Base-by-base conservation (phyloP, 1,140 invertebrate genomes). In the Augochlora pura region DNA sequence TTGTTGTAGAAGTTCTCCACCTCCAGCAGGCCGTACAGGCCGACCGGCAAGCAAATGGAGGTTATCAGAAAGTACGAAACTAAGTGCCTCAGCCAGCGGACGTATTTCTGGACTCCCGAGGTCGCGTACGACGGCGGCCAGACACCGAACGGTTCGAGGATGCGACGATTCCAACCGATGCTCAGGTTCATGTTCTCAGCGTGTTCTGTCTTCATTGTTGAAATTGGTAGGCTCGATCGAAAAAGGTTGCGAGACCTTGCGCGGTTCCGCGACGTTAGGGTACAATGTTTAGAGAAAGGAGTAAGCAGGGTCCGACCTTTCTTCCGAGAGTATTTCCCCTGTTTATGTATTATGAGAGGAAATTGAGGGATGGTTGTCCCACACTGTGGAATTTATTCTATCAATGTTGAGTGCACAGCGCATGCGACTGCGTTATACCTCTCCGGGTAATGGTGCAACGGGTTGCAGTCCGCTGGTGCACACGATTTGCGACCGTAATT, bases 1-100 rank as follows among this genome's bases (percentile, higher is more conserved):
- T 69, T 86, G 2, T 84, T 69, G 59, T 81, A 72, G 1, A 52
- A 38, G 32, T 88, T 71, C 4, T 88, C 67, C 6, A 86, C 76
- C 14, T 88, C 87, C 0, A 88, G 0, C 0, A 76, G 7, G 0
- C 66, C 12, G 23, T 14, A 83, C 2, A 76, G 7, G 0, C 6
- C 1, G 12, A 65, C 65, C 0, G 71, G 57, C 2, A 76, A 16
- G 4, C 71, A 25, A 1, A 75, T 16, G 16, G 62, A 75, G 1
- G 21, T 2, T 7, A 83, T 49, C 2, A 76, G 4, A 2, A 6
- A 16, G 52, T 32, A 65, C 14, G 72, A 81, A 2, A 74, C 4
- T 0, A 39, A 10, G 21, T 25, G 32, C 0, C 16, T 32, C 5
- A 54, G 0, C 4, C 18, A 32, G 2, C 21, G 27, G 2, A 68